Conservation (phyloP, 92 coral and sea anemone genomes). For the Siderastrea radians region DNA sequence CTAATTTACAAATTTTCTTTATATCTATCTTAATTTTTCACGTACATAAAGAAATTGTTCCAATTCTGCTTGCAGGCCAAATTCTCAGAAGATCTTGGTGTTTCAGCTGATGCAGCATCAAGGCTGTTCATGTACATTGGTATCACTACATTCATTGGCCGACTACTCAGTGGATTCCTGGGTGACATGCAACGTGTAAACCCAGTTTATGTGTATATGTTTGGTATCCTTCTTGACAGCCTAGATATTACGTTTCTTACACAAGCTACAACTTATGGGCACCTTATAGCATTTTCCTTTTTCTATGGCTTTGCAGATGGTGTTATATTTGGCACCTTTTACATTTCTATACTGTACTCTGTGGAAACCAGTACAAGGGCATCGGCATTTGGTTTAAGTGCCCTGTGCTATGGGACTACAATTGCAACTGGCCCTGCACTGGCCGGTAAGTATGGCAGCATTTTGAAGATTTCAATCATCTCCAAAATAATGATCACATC, state of each 20-base stretch:
- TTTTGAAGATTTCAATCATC: no score
- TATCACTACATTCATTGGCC: slow-evolving; percentile 68
- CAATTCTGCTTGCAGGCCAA: slow-evolving; percentile 50
- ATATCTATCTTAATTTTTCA: neutral
- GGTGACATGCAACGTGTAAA: slow-evolving; percentile 60
- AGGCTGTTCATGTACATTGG: slow-evolving; percentile 78
- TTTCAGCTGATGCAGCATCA: slow-evolving; percentile 69
- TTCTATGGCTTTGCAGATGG: slow-evolving; percentile 74
- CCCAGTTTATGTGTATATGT: slow-evolving; percentile 43
- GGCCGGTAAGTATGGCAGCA: slow-evolving; percentile 45
- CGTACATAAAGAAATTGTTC: no score
- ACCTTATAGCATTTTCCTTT: slow-evolving; percentile 60
- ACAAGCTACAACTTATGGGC: slow-evolving; percentile 48
- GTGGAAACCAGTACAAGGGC: slow-evolving; percentile 56
- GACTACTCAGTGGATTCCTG: slow-evolving; percentile 64
- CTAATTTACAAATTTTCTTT: neutral
- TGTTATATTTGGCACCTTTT: slow-evolving; percentile 52
- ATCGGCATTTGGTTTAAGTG: slow-evolving; percentile 70
- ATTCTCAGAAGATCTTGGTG: slow-evolving; percentile 63
- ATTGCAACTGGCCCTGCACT: slow-evolving; percentile 71
- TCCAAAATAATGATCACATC: no score
- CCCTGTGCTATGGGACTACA: slow-evolving; percentile 43
- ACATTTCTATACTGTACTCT: slow-evolving; percentile 54
- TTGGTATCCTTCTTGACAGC: slow-evolving; percentile 45
- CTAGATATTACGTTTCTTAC: slow-evolving; percentile 28